These are phyloP conservation scores for Meloidogyne chitwoodi DNA, from an alignment of 1,140 invertebrate genomes.

Conservation along the genomic window DNA sequence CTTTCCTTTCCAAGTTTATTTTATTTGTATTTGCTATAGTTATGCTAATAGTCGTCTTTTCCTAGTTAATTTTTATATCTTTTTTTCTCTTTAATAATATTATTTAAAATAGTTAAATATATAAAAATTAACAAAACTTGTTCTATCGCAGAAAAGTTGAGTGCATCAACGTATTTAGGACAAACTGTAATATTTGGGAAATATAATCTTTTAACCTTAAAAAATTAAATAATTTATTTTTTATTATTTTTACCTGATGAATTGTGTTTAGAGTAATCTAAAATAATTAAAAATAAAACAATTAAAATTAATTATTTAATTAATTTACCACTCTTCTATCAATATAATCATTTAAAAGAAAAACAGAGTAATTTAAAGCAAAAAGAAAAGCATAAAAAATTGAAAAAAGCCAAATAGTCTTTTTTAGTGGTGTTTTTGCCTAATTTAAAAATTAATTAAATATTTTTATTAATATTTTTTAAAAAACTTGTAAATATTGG, in stretches of 20 bases:
- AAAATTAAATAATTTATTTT: neutral
- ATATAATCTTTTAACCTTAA: neutral
- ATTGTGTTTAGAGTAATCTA: slow-evolving; percentile 24
- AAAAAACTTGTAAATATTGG: neutral
- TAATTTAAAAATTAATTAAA: neutral
- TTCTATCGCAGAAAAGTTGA: slow-evolving; percentile 27
- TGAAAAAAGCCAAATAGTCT: slow-evolving; percentile 6
- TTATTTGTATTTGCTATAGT: too few relatives aligned
- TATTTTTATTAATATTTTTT: neutral
- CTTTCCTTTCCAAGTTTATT: neutral
- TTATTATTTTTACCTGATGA: neutral
- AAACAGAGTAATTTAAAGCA: slow-evolving; percentile 8
- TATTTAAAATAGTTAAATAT: neutral
- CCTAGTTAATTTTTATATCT: too few relatives aligned
- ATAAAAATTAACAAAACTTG: neutral
- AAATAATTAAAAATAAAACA: too few relatives aligned
- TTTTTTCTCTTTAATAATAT: neutral
- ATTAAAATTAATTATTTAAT: too few relatives aligned
- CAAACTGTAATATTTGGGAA: slow-evolving; percentile 29
- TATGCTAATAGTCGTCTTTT: too few relatives aligned
- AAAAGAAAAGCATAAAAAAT: slow-evolving; percentile 13
- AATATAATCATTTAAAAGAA: slow-evolving; percentile 25
- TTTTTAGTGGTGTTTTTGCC: neutral
- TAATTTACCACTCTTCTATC: slow-evolving; percentile 19
- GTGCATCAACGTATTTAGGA: slow-evolving; percentile 27